Evolutionary conservation across 2,888 invertebrate species (phyloP), one percentile per base, ranked within the genome.

Genomic region (Coleophora flavipennella): DNA sequence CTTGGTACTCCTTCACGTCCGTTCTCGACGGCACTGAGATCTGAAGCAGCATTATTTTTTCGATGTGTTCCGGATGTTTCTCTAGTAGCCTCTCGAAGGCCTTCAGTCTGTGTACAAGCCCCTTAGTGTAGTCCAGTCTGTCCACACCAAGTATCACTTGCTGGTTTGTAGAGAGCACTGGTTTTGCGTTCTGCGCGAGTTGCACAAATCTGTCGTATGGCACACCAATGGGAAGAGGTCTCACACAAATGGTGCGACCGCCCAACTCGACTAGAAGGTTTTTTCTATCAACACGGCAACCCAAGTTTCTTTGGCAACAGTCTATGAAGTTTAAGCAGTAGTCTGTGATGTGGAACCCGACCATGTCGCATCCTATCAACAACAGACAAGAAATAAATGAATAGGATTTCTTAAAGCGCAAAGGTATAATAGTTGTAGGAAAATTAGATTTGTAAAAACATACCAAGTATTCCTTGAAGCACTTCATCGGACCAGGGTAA

Each of bases 401-500:
- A 29, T n/a, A 29, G 29, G 10, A 9, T 27, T 7, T 9, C 29
- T 2, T 8, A 29, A n/a, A 29, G 3, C 20, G 3, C 6, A 29
- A 10, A 29, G 10, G 11, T 10, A 12, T n/a, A 31, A 32, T 12
- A 32, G 4, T 13, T 8, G 12, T 13, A n/a, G n/a, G n/a, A n/a
- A n/a, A n/a, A n/a, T 13, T 13, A 32, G 4, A 8, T 29, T 29
- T 29, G 10, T 32, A 2, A 2, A 33, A 34, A 51, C 72, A 78
- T 77, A 87, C 91, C 92, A 38, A 97, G 86, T 87, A 97, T 92
- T 48, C 96, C 96, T 72, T 96, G 95, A 25, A 97, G 86, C 40
- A 97, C 92, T 79, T 96, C 96, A 72, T 95, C 95, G n/a, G 94
- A 92, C 94, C 95, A 95, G 1, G 95, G 95, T 58, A 96, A 92